Evolutionary conservation across 2,888 invertebrate species (phyloP).

Genomic region (Tortrix viridana): DNA sequence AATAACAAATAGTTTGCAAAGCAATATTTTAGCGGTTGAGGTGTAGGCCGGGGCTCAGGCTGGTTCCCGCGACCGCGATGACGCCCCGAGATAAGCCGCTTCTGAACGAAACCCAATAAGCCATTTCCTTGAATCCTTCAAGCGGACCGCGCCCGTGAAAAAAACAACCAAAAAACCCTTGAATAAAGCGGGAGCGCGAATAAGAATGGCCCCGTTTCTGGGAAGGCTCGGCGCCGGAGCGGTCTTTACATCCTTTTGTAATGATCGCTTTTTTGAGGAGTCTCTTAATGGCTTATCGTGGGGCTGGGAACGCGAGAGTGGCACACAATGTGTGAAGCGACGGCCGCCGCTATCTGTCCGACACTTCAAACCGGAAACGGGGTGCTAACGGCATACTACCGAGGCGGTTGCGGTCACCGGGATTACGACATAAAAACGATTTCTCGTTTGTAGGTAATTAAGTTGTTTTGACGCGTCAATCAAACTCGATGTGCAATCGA

Average conservation of each 20-base stretch:
- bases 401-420: constrained; percentile 13
- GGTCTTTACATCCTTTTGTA: constrained; percentile 80
- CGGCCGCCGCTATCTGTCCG: constrained; percentile 35
- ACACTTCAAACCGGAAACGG: constrained; percentile 29
- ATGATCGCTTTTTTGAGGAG: constrained; percentile 77
- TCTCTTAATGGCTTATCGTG: constrained; percentile 77
- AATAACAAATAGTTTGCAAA: constrained; percentile 6
- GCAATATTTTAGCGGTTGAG: constrained; percentile 26
- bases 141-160: constrained; percentile 73
- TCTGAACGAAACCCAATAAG: constrained; percentile 81
- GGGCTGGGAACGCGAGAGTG: constrained; percentile 64
- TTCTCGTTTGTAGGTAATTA: constrained; percentile 16
- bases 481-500: constrained; percentile 29
- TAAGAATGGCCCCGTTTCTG: constrained; percentile 81
- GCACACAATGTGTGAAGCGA: constrained; percentile 49
- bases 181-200: constrained; percentile 82
- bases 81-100: constrained; percentile 73
- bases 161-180: constrained; percentile 73
- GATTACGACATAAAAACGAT: constrained; percentile 20
- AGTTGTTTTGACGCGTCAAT: constrained; percentile 24
- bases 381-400: constrained; percentile 27
- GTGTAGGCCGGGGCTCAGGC: constrained; percentile 51
- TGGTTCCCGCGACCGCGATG: constrained; percentile 71
- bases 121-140: constrained; percentile 81
- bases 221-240: constrained; percentile 80